Evolutionary conservation across 2,113 vertebrate genomes (phyloP), one percentile per base, ranked within the genome.

Genomic region (Anolis sagrei): DNA sequence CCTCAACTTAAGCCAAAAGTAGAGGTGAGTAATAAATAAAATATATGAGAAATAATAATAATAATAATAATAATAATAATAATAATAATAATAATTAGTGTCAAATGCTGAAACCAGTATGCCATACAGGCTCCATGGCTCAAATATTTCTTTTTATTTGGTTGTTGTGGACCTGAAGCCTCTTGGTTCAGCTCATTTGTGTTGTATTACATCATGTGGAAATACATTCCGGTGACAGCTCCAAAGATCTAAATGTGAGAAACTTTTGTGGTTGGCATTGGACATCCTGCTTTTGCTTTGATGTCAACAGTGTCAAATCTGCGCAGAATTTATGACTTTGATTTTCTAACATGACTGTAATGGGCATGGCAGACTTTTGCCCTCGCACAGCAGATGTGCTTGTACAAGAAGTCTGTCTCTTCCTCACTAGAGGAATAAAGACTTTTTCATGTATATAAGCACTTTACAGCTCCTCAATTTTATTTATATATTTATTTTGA

Each of bases 181-280:
- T 89, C 89, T 92, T 79, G 88, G 72, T 88, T 90, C 85, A 7
- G 25, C 61, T 95, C 90, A 92, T 94, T 92, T 90, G 81, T 94
- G 86, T 95, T 95, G 92, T 93, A 92, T 93, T 90, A 92, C 93
- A 93, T 79, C 25, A 74, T 91, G 94, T 93, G 93, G 94, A 93
- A 95, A 94, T 90, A 91, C 23, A 0, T 77, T 51, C 75, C 51
- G 9, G 83, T 92, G 88, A 83, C 84, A 89, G 81, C 83, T 83
- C 39, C 89, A 62, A 90, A 84, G 93, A 89, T 86, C 0, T 1
- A 92, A 94, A 92, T 44, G 70, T 64, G 83, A 86, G 91, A 93
- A 92, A 88, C 77, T 84, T 86, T 91, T 90, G 89, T 93, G 90
- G 92, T 91, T 94, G 90, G 86, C 89, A 7, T 76, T 58, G 90